A percentile compares a stretch with the other conserved stretches of the same genome.
Evolutionary conservation across 2,113 vertebrate genomes (phyloP).

Genomic region (Hylia prasina): DNA sequence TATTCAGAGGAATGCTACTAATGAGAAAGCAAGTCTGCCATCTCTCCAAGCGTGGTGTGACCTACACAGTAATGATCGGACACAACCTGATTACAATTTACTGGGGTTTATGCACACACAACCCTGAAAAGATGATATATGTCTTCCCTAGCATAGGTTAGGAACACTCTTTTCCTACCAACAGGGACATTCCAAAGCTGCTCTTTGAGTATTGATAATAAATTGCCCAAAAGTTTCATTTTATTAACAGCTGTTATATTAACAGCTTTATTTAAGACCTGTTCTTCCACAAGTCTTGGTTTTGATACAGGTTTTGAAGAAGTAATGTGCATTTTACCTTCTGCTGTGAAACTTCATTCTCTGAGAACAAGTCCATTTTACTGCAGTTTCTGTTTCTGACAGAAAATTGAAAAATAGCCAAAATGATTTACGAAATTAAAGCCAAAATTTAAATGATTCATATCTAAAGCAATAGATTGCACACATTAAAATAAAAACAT

Average conservation of each 20-base stretch:
- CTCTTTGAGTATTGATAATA: not conserved
- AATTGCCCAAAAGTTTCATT: not conserved
- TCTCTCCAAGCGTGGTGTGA: not conserved
- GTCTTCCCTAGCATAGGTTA: not conserved
- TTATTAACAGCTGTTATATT: not conserved
- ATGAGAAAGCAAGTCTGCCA: not conserved
- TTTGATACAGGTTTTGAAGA: not conserved
- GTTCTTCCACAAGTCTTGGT: not conserved
- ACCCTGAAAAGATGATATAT: not conserved
- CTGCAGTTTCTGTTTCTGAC: not conserved
- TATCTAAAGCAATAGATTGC: not conserved
- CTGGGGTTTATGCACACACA: not conserved
- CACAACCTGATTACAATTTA: not conserved
- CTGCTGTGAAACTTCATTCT: not conserved
- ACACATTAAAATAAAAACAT: not conserved
- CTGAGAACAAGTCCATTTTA: not conserved
- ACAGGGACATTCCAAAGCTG: not conserved
- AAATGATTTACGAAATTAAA: not conserved
- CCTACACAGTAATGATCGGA: not conserved
- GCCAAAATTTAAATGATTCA: not conserved
- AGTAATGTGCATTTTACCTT: not conserved
- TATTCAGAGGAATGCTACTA: not conserved
- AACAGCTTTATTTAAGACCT: not conserved
- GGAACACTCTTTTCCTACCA: not conserved
- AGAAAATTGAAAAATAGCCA: not conserved